Percentiles rank a stretch among this genome's conserved stretches.
These are phyloP conservation scores for Sepiola atlantica DNA, from an alignment of 2,888 invertebrate genomes.

Conservation along the genomic window DNA sequence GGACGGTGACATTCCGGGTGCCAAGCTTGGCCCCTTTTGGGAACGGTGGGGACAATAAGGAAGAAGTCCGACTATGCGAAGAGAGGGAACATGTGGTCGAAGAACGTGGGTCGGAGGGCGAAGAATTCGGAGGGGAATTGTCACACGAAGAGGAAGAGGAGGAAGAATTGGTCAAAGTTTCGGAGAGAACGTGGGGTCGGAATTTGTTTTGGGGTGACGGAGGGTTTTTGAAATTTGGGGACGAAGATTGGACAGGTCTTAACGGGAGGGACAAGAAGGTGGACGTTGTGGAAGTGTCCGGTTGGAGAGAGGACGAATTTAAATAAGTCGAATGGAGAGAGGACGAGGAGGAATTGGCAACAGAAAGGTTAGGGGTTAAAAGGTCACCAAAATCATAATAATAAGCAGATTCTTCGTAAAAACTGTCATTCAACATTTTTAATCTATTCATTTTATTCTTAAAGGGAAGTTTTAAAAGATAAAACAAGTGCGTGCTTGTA, in stretches of 20 bases:
- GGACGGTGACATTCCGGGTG: background rate
- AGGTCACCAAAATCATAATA: background rate
- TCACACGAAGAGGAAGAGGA: background rate
- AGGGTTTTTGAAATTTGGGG: background rate
- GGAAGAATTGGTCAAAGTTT: background rate
- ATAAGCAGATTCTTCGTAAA: slow-evolving; percentile 36
- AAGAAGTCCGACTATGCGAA: background rate
- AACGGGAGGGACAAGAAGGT: background rate
- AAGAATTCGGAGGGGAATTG: background rate
- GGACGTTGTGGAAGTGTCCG: background rate
- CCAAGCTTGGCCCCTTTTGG: background rate
- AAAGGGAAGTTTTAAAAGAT: too few relatives aligned
- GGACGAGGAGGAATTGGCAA: background rate
- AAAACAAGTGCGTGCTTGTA: background rate
- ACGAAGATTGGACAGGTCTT: background rate
- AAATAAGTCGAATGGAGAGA: background rate
- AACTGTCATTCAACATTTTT: slow-evolving; percentile 37
- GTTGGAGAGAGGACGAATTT: background rate
- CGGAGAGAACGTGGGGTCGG: background rate
- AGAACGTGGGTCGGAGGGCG: background rate
- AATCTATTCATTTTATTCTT: background rate
- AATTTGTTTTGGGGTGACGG: background rate
- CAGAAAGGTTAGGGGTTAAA: background rate
- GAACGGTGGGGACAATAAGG: background rate
- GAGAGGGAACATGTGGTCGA: background rate